Evolutionary conservation across 1,140 invertebrate genomes (phyloP).

Genomic region (Drosophila bocqueti): DNA sequence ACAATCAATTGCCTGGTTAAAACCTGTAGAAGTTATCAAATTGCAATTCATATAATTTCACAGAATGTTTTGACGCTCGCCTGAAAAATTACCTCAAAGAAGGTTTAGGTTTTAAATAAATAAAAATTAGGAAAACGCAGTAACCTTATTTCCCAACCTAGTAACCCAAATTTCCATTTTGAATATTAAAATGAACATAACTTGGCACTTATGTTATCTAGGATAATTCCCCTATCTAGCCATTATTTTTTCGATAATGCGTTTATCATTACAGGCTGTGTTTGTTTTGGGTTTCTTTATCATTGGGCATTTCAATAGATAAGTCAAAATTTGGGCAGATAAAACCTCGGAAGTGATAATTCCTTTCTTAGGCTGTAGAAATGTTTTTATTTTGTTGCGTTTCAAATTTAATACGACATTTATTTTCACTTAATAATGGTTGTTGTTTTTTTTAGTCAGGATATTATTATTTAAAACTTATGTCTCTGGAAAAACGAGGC

Average conservation of each 20-base stretch:
- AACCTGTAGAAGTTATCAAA: not conserved
- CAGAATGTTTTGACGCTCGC: too few species aligned
- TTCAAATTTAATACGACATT: not conserved
- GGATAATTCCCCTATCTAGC: constrained; percentile 25
- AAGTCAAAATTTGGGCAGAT: constrained; percentile 23
- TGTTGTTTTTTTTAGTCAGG: too few species aligned
- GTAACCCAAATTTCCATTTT: not conserved
- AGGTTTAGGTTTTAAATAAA: not conserved
- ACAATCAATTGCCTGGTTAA: constrained; percentile 1
- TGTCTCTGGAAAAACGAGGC: not conserved
- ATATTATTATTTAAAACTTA: too few species aligned
- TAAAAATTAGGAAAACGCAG: not conserved
- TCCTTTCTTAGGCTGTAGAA: not conserved
- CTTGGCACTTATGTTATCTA: constrained; percentile 15
- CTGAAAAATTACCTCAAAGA: too few species aligned
- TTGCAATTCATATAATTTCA: not conserved
- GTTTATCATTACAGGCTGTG: constrained; percentile 23
- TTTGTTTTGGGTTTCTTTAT: constrained; percentile 29
- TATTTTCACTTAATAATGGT: not conserved
- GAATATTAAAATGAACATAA: constrained; percentile 8
- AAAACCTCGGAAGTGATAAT: constrained; percentile 7
- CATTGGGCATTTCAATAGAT: constrained; percentile 26
- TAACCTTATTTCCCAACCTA: not conserved
- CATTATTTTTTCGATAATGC: constrained; percentile 29
- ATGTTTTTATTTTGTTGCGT: not conserved